Percentiles rank a stretch among this genome's conserved stretches.
Conservation (phyloP, 2,113 vertebrate genomes). For the Enhydra lutris region DNA sequence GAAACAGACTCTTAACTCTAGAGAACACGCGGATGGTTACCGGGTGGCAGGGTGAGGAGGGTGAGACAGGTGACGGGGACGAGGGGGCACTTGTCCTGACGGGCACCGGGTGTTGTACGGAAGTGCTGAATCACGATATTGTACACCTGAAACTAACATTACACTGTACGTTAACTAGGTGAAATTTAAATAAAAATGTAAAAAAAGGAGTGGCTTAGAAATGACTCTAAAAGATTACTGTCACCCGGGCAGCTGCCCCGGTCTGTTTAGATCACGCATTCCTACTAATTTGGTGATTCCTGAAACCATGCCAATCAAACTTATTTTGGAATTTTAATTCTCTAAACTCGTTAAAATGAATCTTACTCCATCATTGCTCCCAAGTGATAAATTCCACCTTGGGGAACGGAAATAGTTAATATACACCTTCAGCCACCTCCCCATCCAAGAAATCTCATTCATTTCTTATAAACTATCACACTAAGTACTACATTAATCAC, state of each 20-base stretch:
- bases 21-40: not conserved
- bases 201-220: not conserved
- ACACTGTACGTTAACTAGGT: not conserved
- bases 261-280: not conserved
- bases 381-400: not conserved
- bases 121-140: not conserved
- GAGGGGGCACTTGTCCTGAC: not conserved
- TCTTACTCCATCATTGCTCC: not conserved
- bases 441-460: slow-evolving; percentile 34
- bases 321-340: not conserved
- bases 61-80: not conserved
- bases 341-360: not conserved
- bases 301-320: not conserved
- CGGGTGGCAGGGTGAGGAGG: not conserved
- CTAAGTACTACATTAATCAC: slow-evolving; percentile 44
- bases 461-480: slow-evolving; percentile 32
- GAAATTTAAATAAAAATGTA: not conserved
- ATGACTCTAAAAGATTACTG: not conserved
- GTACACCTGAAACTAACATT: not conserved
- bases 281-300: not conserved
- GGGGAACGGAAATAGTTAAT: not conserved
- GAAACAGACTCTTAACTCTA: not conserved
- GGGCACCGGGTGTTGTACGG: accelerated
- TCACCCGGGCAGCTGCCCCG: not conserved
- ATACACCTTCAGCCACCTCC: not conserved